phyloP scores from a whole-genome alignment of 2,113 vertebrate species.

The Chamaetylas fuelleborni region DNA sequence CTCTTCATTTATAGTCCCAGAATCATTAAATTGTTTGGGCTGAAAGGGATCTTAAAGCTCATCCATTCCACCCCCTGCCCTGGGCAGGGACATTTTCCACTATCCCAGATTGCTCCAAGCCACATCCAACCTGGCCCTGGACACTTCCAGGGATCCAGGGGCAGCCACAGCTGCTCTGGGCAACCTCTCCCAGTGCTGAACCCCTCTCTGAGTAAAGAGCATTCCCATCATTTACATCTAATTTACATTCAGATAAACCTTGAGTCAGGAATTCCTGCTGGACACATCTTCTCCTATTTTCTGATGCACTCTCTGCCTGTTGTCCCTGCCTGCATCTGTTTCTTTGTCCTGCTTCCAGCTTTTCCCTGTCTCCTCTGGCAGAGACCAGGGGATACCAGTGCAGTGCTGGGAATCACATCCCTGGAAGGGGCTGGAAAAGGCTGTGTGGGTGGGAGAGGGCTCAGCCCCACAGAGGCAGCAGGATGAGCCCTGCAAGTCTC shows the following conservation, averaged over 20 bases:
- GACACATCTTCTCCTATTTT: background rate
- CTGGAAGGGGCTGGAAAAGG: background rate
- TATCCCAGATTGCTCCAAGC: background rate
- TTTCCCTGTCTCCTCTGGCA: background rate
- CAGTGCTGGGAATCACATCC: background rate
- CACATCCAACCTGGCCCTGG: background rate
- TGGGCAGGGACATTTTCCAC: background rate
- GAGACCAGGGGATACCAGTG: fast-evolving
- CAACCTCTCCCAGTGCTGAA: fast-evolving
- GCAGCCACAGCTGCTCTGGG: background rate
- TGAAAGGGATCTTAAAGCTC: background rate
- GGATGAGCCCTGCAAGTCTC: background rate
- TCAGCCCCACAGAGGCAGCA: background rate
- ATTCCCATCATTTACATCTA: background rate
- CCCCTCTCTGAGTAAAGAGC: background rate
- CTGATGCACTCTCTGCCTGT: background rate
- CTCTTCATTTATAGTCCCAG: background rate
- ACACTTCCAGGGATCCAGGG: background rate
- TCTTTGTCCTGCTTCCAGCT: background rate
- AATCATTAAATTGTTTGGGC: background rate
- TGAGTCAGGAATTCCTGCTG: background rate
- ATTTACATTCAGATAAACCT: background rate
- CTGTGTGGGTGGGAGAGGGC: fast-evolving
- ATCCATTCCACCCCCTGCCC: background rate
- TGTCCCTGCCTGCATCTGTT: background rate